phyloP scores from a whole-genome alignment of 2,888 invertebrate genomes.

The Sericinus montela region DNA sequence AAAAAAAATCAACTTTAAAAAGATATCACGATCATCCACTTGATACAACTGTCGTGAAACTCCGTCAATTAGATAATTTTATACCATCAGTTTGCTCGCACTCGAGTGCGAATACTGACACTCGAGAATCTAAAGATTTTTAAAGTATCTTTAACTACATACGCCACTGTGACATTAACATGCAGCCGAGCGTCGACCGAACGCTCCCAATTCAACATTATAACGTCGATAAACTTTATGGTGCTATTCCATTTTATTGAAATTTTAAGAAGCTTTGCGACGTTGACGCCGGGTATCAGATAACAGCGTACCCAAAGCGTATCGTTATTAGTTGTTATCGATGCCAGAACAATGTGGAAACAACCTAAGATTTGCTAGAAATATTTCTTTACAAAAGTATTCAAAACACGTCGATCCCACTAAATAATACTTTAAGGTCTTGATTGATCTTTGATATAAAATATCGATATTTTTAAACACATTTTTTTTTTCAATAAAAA shows the following conservation, averaged over 20 bases:
- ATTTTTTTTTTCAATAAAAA: too few relatives aligned
- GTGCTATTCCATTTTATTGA: conserved; percentile 36
- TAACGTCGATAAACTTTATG: conserved; percentile 47
- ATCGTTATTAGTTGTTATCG: conserved; percentile 30
- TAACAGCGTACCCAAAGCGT: conserved; percentile 30
- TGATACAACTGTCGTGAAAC: conserved; percentile 3
- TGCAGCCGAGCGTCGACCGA: conserved; percentile 29
- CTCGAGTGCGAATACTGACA: conserved; percentile 25
- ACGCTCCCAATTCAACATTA: conserved; percentile 32
- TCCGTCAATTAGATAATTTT: conserved; percentile 27
- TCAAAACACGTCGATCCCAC: too few relatives aligned
- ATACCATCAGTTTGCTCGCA: conserved; percentile 23
- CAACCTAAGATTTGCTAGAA: too few relatives aligned
- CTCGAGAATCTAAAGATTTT: conserved; percentile 20
- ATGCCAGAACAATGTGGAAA: neutral
- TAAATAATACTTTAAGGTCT: too few relatives aligned
- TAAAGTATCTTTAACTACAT: conserved; percentile 18
- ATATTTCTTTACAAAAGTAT: too few relatives aligned
- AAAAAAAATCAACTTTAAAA: neutral
- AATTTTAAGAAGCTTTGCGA: conserved; percentile 33
- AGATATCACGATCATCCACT: neutral
- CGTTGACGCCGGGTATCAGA: conserved; percentile 25
- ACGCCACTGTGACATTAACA: conserved; percentile 15
- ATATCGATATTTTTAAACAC: too few relatives aligned
- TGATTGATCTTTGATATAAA: too few relatives aligned